Evolutionary conservation across 2,797 vertebrate species (phyloP).

Genomic region (Erpetoichthys calabaricus): DNA sequence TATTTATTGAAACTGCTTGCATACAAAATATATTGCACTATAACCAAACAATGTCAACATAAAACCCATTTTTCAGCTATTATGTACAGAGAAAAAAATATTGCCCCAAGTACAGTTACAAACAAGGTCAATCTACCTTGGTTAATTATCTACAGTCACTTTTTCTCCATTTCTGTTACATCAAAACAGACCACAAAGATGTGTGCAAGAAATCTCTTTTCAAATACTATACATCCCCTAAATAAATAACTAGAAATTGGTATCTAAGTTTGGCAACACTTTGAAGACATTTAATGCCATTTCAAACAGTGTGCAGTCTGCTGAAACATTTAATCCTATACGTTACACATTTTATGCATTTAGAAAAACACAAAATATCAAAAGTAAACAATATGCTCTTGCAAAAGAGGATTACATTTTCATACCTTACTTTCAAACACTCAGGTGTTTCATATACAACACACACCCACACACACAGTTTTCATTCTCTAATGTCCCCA

Average conservation of each 20-base stretch:
- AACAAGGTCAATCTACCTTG: constrained; percentile 91
- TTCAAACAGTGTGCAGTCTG: constrained; percentile 61
- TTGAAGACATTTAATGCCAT: constrained; percentile 53
- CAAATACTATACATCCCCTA: constrained; percentile 76
- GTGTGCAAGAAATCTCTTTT: constrained; percentile 73
- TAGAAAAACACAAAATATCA: constrained; percentile 18
- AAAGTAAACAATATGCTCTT: constrained; percentile 16
- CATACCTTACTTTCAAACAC: background rate
- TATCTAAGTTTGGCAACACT: constrained; percentile 75
- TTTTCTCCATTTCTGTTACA: constrained; percentile 36
- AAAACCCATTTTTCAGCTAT: constrained; percentile 86
- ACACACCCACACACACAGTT: no score
- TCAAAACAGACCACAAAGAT: constrained; percentile 67
- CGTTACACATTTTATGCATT: constrained; percentile 39
- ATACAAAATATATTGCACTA: constrained; percentile 99
- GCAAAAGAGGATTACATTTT: background rate
- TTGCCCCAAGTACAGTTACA: constrained; percentile 86
- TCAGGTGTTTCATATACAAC: no score
- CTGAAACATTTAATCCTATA: constrained; percentile 50
- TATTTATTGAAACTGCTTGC: constrained; percentile 98
- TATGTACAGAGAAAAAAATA: constrained; percentile 90
- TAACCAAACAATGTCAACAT: constrained; percentile 98
- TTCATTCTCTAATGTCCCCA: no score
- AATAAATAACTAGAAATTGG: constrained; percentile 79
- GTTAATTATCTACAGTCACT: constrained; percentile 87